Conservation (phyloP, 2,113 vertebrate species). For the Genyomyrus donnyi region DNA sequence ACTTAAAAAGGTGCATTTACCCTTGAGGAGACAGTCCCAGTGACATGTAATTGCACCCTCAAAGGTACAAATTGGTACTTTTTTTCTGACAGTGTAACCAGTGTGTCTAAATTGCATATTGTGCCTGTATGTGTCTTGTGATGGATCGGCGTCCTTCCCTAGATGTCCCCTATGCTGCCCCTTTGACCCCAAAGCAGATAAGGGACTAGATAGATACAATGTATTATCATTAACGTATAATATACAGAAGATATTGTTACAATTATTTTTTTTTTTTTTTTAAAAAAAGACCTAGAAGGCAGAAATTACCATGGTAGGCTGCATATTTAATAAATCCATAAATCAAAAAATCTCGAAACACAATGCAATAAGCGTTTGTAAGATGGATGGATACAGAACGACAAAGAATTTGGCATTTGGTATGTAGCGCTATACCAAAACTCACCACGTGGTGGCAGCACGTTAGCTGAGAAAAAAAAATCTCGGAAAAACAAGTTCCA, state of each 20-base stretch:
- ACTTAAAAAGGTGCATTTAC: no score
- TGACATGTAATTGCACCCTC: no score
- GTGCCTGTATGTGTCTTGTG: background rate
- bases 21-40: no score
- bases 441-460: slow-evolving; percentile 40
- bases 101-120: background rate
- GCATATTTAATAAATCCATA: background rate
- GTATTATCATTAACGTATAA: background rate
- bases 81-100: background rate
- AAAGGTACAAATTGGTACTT: background rate
- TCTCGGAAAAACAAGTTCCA: background rate
- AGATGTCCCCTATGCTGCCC: background rate
- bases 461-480: slow-evolving; percentile 10
- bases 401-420: background rate
- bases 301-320: background rate
- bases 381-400: background rate
- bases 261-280: background rate
- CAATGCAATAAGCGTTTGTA: background rate
- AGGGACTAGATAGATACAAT: background rate
- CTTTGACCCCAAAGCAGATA: background rate
- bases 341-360: background rate
- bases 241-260: background rate
- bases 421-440: slow-evolving; percentile 7
- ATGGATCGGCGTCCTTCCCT: background rate
- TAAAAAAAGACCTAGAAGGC: background rate